Conservation (phyloP, 1,140 invertebrate genomes). For the Colletes latitarsis region DNA sequence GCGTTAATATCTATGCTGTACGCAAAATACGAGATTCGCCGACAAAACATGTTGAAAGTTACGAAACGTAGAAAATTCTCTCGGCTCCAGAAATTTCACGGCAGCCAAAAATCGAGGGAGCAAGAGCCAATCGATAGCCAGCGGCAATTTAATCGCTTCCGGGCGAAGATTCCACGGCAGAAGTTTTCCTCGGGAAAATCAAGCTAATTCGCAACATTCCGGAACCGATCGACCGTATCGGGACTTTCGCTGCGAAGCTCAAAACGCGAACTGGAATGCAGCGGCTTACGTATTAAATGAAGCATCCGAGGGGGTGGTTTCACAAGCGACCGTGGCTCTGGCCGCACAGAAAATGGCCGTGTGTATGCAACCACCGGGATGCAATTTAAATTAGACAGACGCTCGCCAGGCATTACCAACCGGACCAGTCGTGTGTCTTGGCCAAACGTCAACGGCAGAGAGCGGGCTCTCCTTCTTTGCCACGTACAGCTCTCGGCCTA, state of each 20-base stretch:
- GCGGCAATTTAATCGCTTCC: constrained; percentile 9
- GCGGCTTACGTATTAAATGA: constrained; percentile 54
- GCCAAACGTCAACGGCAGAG: constrained; percentile 64
- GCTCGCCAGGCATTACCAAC: constrained; percentile 47
- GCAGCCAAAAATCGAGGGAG: too few relatives aligned
- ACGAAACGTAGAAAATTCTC: too few relatives aligned
- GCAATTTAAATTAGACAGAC: constrained; percentile 72
- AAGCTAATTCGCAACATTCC: constrained; percentile 1
- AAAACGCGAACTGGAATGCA: constrained; percentile 4
- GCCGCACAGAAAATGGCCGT: not conserved
- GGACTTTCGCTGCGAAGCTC: not conserved
- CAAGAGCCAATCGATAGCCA: constrained; percentile 13
- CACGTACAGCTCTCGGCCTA: constrained; percentile 17
- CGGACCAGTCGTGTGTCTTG: constrained; percentile 63
- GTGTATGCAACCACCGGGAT: constrained; percentile 44
- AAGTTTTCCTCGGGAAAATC: constrained; percentile 11
- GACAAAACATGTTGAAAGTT: too few relatives aligned
- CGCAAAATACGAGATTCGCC: too few relatives aligned
- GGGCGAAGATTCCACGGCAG: not conserved
- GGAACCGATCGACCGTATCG: constrained; percentile 23
- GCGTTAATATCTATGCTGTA: too few relatives aligned
- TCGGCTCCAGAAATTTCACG: too few relatives aligned
- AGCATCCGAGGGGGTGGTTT: constrained; percentile 37
- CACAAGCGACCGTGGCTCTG: constrained; percentile 8
- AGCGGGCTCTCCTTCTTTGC: constrained; percentile 47